phyloP scores from a whole-genome alignment of 2,113 vertebrate genomes.

The Rana temporaria region DNA sequence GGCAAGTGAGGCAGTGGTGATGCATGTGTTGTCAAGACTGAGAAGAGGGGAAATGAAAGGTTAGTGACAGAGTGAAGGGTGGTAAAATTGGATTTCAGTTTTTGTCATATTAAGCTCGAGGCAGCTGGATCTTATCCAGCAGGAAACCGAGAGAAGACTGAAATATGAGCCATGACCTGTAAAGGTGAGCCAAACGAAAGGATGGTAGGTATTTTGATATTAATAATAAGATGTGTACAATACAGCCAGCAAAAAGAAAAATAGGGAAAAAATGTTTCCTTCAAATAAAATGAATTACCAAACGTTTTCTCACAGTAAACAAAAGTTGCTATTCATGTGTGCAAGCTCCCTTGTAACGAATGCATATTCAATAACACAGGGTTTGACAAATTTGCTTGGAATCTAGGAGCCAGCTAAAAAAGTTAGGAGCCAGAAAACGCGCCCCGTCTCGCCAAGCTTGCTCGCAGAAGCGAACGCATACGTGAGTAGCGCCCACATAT shows the following conservation, averaged over 20 bases:
- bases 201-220: conserved; percentile 13
- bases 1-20: conserved; percentile 41
- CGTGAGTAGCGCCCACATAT: no score
- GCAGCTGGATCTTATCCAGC: conserved; percentile 52
- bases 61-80: conserved; percentile 57
- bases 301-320: background rate
- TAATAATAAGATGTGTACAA: conserved; percentile 1
- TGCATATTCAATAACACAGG: no score
- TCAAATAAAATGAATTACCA: background rate
- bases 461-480: no score
- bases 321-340: no score
- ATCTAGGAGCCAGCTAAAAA: no score
- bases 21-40: conserved; percentile 51
- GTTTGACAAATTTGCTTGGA: no score
- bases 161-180: conserved; percentile 52
- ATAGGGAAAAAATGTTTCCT: background rate
- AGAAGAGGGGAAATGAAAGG: conserved; percentile 50
- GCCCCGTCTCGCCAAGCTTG: no score
- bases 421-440: no score
- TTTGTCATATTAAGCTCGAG: conserved; percentile 53
- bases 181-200: conserved; percentile 52
- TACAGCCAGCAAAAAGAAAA: background rate
- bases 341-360: no score
- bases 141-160: conserved; percentile 36
- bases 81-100: conserved; percentile 57